These are phyloP conservation scores for Nysson spinosus DNA, from an alignment of 2,888 invertebrate species.

Conservation along the genomic window DNA sequence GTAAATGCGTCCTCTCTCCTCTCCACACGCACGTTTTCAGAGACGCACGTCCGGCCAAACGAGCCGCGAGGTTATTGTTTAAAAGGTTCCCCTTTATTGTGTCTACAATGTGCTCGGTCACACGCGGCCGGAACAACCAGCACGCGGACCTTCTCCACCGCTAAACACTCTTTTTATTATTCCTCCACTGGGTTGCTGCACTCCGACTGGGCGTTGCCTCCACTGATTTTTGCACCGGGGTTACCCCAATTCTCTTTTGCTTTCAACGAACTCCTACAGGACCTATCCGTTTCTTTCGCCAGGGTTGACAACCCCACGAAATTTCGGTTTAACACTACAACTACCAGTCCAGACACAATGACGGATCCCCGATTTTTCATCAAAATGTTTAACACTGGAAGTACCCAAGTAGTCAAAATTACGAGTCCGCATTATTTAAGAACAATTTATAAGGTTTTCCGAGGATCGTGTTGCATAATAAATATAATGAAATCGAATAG, in stretches of 20 bases:
- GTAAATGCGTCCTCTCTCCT: conserved; percentile 25
- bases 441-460: too few species aligned
- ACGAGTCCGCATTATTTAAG: too few species aligned
- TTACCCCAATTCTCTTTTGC: neutral
- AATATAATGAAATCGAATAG: too few species aligned
- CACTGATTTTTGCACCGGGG: neutral
- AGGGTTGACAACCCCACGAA: too few species aligned
- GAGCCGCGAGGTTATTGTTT: conserved; percentile 69
- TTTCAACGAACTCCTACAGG: too few species aligned
- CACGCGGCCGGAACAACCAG: conserved; percentile 63
- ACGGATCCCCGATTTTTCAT: too few species aligned
- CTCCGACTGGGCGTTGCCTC: neutral
- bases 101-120: conserved; percentile 69
- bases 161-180: conserved; percentile 51
- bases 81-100: conserved; percentile 70
- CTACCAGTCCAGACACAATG: too few species aligned
- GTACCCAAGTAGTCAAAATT: too few species aligned
- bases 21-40: conserved; percentile 45
- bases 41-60: conserved; percentile 68
- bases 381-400: too few species aligned
- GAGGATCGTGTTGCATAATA: too few species aligned
- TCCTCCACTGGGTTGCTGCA: conserved; percentile 24
- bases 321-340: too few species aligned
- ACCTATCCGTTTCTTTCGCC: too few species aligned
- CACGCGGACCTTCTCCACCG: conserved; percentile 24